A percentile compares a stretch with the other conserved stretches of the same genome.
phyloP scores from a whole-genome alignment of 2,113 vertebrate species.

The Seriola quinqueradiata region DNA sequence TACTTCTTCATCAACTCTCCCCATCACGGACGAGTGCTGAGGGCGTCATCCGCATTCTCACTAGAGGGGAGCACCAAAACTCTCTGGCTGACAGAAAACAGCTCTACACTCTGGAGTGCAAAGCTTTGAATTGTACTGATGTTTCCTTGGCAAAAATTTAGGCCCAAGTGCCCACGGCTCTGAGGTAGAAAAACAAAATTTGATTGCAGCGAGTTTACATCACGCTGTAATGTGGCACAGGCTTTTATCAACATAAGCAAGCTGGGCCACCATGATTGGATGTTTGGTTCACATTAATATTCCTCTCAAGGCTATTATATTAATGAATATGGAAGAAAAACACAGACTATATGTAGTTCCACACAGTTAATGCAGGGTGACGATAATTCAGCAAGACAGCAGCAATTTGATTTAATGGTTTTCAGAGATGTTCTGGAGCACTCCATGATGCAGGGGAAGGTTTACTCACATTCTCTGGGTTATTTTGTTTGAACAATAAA shows the following conservation, averaged over 20 bases:
- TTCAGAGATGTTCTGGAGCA: constrained; percentile 29
- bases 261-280: constrained; percentile 57
- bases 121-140: constrained; percentile 61
- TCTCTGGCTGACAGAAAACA: constrained; percentile 45
- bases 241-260: constrained; percentile 72
- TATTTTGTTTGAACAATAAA: constrained; percentile 32
- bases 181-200: constrained; percentile 59
- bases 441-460: not conserved
- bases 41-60: constrained; percentile 51
- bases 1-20: constrained; percentile 76
- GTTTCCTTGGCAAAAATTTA: constrained; percentile 62
- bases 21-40: constrained; percentile 63
- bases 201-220: constrained; percentile 79
- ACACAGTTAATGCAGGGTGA: constrained; percentile 51
- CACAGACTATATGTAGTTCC: constrained; percentile 40
- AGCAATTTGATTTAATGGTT: constrained; percentile 59
- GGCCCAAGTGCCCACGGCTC: constrained; percentile 55
- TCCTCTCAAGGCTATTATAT: constrained; percentile 69
- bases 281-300: constrained; percentile 71
- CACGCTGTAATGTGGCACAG: constrained; percentile 62
- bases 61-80: constrained; percentile 25
- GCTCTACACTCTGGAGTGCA: constrained; percentile 38
- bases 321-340: constrained; percentile 67
- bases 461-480: constrained; percentile 41
- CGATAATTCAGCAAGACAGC: constrained; percentile 58